Evolutionary conservation across 2,113 vertebrate genomes (phyloP), one percentile per base, ranked within the genome.

Genomic region (Psittacara wagleri): DNA sequence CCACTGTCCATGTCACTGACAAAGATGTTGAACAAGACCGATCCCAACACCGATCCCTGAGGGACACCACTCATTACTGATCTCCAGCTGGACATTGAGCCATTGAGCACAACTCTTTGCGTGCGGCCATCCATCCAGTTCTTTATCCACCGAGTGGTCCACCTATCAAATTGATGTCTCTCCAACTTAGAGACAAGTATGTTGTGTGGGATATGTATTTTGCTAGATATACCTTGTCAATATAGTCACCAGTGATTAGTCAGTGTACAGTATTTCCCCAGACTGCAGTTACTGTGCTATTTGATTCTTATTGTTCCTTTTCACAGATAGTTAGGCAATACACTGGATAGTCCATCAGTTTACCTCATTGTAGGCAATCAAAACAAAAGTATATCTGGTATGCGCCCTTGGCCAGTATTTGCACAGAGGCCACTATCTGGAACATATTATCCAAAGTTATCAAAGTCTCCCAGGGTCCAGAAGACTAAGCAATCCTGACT

Each of bases 211-310:
- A 49, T 88, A 75, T 79, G 84, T 59, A 68, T 94, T 97, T 97
- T 94, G 75, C 72, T 92, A 78, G 33, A 95, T 95, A 97, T 92
- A 82, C 82, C 44, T 7, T 87, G 80, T 94, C 92, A 89, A 41
- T 91, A 83, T 59, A 74, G 39, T 85, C 35, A 73, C 67, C 17
- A 83, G 77, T 77, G 92, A 94, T 96, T 83, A 93, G 83, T 94
- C 83, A 81, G 76, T 86, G 79, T 83, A 67, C 64, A 94, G 89
- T 55, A 68, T 37, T 37, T 37, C 37, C 37, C 37, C 93, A 80
- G 89, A 86, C 73, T 81, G 31, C 52, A 57, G 48, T 73, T 85
- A 55, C 81, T 83, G 35, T 54, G 82, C 48, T 44, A 7, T 78
- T 95, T 79, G 35, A 75, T 82, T 95, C 82, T 68, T 88, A 62